Evolutionary conservation across 92 coral and sea anemone genomes (phyloP).

Genomic region (Epizoanthus scotinus): DNA sequence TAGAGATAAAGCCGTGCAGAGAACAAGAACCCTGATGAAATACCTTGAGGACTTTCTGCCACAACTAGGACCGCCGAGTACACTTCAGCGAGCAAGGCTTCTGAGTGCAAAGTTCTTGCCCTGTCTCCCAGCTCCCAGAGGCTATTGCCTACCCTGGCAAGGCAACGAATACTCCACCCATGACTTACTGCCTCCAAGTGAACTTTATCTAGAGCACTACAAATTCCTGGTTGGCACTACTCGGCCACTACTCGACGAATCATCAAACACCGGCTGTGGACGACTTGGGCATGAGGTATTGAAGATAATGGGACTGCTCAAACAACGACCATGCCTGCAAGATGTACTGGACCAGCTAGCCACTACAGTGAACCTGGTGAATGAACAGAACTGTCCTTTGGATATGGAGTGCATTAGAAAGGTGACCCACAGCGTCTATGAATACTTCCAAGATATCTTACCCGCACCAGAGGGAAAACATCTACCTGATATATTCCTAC

Average conservation of each 20-base stretch:
- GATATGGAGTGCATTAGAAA: conserved; percentile 64
- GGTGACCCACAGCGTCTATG: conserved; percentile 74
- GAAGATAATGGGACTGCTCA: conserved; percentile 65
- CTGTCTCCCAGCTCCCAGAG: conserved; percentile 62
- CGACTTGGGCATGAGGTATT: conserved; percentile 65
- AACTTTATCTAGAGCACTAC: conserved; percentile 62
- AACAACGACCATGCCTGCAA: conserved; percentile 51
- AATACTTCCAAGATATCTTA: conserved; percentile 69
- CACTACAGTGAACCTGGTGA: conserved; percentile 65
- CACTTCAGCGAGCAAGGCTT: conserved; percentile 54
- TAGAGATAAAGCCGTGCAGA: conserved; percentile 56
- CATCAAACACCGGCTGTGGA: conserved; percentile 84
- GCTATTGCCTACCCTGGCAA: conserved; percentile 86
- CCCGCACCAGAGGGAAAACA: conserved; percentile 66
- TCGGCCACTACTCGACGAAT: conserved; percentile 84
- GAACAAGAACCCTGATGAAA: conserved; percentile 66
- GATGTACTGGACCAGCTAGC: conserved; percentile 84
- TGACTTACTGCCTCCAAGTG: conserved; percentile 60
- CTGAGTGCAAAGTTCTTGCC: conserved; percentile 78
- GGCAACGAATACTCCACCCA: conserved; percentile 54
- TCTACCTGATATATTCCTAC: conserved; percentile 59
- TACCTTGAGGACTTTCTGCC: conserved; percentile 66
- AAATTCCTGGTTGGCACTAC: conserved; percentile 75
- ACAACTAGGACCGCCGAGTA: conserved; percentile 57
- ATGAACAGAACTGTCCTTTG: conserved; percentile 42